Evolutionary conservation across 2,113 vertebrate genomes (phyloP).

Genomic region (Indri indri): DNA sequence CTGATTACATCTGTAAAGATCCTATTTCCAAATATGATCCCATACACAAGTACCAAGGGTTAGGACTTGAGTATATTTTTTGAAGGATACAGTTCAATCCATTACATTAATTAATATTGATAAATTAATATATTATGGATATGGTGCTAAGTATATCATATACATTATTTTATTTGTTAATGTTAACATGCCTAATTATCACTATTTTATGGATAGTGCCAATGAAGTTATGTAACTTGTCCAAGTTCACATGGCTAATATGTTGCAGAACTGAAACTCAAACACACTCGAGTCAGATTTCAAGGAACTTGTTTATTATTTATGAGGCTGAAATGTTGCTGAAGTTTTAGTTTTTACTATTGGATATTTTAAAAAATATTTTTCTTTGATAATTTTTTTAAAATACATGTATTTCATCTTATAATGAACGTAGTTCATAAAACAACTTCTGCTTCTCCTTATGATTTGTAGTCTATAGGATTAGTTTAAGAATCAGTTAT

Average conservation of each 20-base stretch:
- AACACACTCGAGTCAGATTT: background rate
- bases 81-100: background rate
- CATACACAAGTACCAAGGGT: background rate
- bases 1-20: background rate
- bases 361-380: background rate
- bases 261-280: background rate
- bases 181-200: background rate
- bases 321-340: conserved; percentile 6
- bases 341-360: background rate
- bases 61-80: background rate
- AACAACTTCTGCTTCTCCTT: background rate
- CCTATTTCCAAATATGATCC: background rate
- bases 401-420: background rate
- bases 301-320: conserved; percentile 15
- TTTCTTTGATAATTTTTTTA: background rate
- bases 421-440: background rate
- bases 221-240: background rate
- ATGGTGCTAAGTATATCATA: background rate
- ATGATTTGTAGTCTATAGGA: background rate
- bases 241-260: background rate
- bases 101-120: background rate
- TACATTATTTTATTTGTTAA: conserved; percentile 2
- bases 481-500: background rate
- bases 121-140: background rate
- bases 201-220: background rate